These are phyloP conservation scores for Platorchestia sp. DNA, from an alignment of 1,140 invertebrate genomes.

Conservation along the genomic window DNA sequence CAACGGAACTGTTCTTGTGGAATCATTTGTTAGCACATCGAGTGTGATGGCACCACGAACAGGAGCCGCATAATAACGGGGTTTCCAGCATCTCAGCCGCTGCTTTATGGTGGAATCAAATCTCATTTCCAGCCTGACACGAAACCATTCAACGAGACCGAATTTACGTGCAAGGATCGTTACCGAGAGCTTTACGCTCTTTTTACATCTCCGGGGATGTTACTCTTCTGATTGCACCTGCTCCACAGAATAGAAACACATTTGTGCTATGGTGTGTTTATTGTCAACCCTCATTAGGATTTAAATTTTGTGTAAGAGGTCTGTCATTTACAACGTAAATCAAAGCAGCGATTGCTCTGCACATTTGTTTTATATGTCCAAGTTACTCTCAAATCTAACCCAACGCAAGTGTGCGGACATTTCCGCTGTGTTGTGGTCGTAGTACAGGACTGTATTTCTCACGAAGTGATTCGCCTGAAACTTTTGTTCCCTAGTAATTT, in stretches of 20 bases:
- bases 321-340: background rate
- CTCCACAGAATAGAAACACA: background rate
- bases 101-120: background rate
- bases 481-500: background rate
- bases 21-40: background rate
- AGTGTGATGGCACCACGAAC: background rate
- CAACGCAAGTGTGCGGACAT: background rate
- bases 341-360: background rate
- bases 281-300: background rate
- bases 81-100: background rate
- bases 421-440: background rate
- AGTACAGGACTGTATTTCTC: background rate
- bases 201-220: background rate
- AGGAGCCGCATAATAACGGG: background rate
- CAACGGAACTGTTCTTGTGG: background rate
- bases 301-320: background rate
- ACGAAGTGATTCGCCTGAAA: background rate
- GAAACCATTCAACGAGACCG: background rate
- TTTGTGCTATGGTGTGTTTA: background rate
- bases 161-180: background rate
- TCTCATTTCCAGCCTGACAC: background rate
- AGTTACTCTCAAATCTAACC: background rate
- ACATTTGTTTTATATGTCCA: background rate
- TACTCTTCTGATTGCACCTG: background rate
- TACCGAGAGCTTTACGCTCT: background rate